Evolutionary conservation across 2,888 invertebrate species (phyloP).

Genomic region (Endomychus coccineus): DNA sequence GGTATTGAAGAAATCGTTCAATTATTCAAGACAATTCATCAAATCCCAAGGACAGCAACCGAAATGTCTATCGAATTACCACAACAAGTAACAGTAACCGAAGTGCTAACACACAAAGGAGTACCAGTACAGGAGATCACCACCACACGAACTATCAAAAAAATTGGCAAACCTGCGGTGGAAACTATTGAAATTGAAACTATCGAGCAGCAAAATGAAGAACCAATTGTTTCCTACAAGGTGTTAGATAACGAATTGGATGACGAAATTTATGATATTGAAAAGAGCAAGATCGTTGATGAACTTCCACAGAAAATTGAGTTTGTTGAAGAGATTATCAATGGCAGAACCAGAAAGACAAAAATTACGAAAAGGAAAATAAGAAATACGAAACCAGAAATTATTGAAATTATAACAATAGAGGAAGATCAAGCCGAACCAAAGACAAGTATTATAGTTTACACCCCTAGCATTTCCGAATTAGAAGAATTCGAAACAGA

Average conservation of each 20-base stretch:
- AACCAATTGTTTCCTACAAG: conserved; percentile 31
- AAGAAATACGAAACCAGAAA: conserved; percentile 23
- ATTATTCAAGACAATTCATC: conserved; percentile 22
- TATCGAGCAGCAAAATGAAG: conserved; percentile 36
- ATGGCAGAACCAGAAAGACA: conserved; percentile 28
- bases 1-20: conserved; percentile 25
- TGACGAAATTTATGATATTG: not conserved
- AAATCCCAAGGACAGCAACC: conserved; percentile 18
- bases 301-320: not conserved
- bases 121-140: conserved; percentile 31
- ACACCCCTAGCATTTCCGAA: conserved; percentile 29
- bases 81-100: conserved; percentile 35
- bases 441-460: conserved; percentile 37
- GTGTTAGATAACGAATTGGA: not conserved
- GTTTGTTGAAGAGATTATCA: not conserved
- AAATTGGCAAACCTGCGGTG: conserved; percentile 29
- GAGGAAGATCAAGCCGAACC: conserved; percentile 39
- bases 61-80: conserved; percentile 27
- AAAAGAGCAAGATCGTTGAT: conserved; percentile 3
- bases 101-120: conserved; percentile 37
- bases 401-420: conserved; percentile 46
- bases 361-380: conserved; percentile 20
- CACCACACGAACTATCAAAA: conserved; percentile 31
- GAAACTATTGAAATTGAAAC: conserved; percentile 32
- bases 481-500: conserved; percentile 23